phyloP scores from a whole-genome alignment of 2,797 vertebrate genomes.

The Lagorchestes hirsutus region DNA sequence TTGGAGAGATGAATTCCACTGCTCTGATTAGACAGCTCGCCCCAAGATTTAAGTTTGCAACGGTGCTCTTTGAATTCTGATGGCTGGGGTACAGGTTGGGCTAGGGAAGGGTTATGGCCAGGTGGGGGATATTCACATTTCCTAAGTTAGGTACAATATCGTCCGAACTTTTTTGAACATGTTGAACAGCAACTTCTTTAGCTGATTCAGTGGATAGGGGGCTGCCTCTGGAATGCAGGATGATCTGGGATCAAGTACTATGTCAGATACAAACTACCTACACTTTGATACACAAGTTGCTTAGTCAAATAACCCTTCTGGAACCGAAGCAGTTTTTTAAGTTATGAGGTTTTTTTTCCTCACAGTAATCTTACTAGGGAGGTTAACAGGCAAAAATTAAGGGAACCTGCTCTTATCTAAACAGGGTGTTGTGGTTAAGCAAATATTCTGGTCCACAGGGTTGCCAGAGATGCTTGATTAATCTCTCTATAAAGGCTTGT shows the following conservation, averaged over 20 bases:
- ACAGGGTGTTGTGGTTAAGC: conserved; percentile 19
- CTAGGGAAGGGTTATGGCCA: not conserved
- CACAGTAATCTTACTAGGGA: conserved; percentile 7
- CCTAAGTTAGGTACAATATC: conserved; percentile 21
- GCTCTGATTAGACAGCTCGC: conserved; percentile 28
- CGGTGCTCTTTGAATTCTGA: conserved; percentile 15
- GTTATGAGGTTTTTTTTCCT: not conserved
- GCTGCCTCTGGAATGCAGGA: conserved; percentile 53
- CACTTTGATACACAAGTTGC: not conserved
- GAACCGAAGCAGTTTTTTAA: not conserved
- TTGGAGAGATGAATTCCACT: conserved; percentile 21
- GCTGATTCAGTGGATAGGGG: not conserved
- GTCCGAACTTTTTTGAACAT: conserved; percentile 61
- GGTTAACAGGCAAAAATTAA: not conserved
- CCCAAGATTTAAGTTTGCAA: conserved; percentile 26
- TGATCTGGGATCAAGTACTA: conserved; percentile 48
- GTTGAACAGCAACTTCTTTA: conserved; percentile 55
- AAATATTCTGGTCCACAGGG: not conserved
- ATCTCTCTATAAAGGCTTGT: conserved; percentile 37
- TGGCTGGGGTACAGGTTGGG: not conserved
- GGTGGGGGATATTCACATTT: not conserved
- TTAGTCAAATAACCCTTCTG: not conserved
- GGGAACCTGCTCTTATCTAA: conserved; percentile 16
- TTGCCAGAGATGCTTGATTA: conserved; percentile 39
- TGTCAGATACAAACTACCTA: conserved; percentile 4